A percentile compares a stretch with the other conserved stretches of the same genome.
Conservation (phyloP, 2,888 invertebrate genomes). For the Stenchaetothrips biformis region DNA sequence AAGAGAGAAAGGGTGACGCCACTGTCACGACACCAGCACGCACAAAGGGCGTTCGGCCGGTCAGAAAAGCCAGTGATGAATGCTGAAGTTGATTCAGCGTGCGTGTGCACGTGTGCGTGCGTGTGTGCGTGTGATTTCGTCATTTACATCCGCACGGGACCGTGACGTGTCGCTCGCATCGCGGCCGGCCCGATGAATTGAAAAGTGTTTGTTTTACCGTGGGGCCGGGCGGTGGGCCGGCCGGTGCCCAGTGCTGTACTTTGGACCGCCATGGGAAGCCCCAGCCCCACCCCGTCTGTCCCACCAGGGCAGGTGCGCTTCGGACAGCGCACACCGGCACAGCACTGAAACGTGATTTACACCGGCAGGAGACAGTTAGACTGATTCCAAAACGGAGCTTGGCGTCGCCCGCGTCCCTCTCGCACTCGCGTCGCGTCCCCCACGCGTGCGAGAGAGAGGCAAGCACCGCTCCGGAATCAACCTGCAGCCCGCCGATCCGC, state of each 20-base stretch:
- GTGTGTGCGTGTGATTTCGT: background rate
- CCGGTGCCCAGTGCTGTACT: background rate
- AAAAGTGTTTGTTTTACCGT: no score
- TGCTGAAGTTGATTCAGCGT: background rate
- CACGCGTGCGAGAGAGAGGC: no score
- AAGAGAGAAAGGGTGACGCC: background rate
- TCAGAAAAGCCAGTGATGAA: background rate
- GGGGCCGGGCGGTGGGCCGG: no score
- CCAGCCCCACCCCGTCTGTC: background rate
- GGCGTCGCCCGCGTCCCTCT: no score
- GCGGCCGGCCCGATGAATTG: background rate
- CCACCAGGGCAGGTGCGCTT: background rate
- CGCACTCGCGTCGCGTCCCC: no score
- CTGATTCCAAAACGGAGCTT: background rate
- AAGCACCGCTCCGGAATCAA: background rate
- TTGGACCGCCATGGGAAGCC: background rate
- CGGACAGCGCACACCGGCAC: background rate
- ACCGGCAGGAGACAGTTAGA: background rate
- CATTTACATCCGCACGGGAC: background rate
- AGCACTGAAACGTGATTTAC: background rate
- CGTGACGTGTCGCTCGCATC: background rate
- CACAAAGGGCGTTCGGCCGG: background rate
- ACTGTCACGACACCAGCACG: background rate
- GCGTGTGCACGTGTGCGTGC: background rate
- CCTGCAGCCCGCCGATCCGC: no score